Evolutionary conservation across 2,797 vertebrate genomes (phyloP), one percentile per base, ranked within the genome.

Genomic region (Anguilla anguilla): DNA sequence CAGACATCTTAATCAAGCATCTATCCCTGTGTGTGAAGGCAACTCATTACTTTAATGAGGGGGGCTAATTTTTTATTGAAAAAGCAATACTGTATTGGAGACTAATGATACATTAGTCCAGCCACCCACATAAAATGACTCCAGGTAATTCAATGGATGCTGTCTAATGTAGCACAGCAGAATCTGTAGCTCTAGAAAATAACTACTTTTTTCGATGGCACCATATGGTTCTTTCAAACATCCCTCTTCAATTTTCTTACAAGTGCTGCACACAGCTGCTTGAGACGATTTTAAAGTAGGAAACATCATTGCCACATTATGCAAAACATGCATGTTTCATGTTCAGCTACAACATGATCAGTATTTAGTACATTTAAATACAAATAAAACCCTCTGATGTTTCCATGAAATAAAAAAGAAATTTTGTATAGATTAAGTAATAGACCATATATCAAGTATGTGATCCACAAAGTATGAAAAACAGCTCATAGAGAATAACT

Each of bases 21-120:
- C 49, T 83, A 55, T 51, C 79, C n/a, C 9, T 3, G 28, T 82
- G 46, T 3, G 28, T 82, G 46, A 51, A 22, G 46, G 79, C 6
- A 46, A n/a, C 7, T 82, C 11, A 82, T 82, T 82, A 82, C 79
- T 51, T 82, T 82, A 51, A 55, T 39, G 22, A 57, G 28, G 57
- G 43, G 59, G 43, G 35, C 81, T 31, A 39, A 88, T 85, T 86
- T 88, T 86, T 57, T 83, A 84, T 86, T 72, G 79, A 67, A 55
- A 57, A 86, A 83, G 79, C 49, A 25, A 46, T 61, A 51, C 25
- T 46, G 35, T 77, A 22, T 77, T 11, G 31, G 0, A 46, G 85
- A 51, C 61, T 51, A 87, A 87, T 83, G 81, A 53, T 25, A 51
- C 46, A 31, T 31, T 31, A 57, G 15, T 31, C 57, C 28, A 39